These are phyloP conservation scores for Brienomyrus brachyistius DNA, from an alignment of 2,113 vertebrate species.

Conservation along the genomic window DNA sequence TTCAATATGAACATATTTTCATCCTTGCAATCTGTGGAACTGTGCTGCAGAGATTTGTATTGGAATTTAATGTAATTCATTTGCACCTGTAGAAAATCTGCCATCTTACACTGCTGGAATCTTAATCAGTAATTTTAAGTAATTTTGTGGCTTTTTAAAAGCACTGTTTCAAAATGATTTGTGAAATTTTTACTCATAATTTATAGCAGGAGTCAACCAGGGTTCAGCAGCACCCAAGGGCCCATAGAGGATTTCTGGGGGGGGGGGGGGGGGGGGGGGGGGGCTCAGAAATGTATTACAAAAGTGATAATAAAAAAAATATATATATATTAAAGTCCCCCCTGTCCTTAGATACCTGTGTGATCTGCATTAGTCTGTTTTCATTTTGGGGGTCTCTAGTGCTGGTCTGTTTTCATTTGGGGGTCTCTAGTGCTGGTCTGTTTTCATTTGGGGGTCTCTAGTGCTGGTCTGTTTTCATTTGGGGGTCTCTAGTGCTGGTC, in stretches of 20 bases:
- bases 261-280: too few species aligned
- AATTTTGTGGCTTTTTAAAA: not conserved
- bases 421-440: not conserved
- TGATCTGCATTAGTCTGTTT: not conserved
- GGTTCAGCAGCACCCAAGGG: not conserved
- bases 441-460: not conserved
- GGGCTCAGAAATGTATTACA: not conserved
- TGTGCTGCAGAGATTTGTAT: not conserved
- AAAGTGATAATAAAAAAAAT: not conserved
- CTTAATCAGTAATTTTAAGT: not conserved
- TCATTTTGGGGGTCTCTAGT: not conserved
- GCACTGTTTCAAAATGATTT: not conserved
- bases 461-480: not conserved
- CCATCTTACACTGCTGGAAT: not conserved
- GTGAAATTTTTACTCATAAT: not conserved
- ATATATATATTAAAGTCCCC: not conserved
- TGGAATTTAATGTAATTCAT: conserved; percentile 6
- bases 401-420: not conserved
- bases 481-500: too few species aligned
- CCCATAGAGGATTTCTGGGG: not conserved
- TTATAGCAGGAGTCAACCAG: not conserved
- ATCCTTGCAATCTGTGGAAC: conserved; percentile 1
- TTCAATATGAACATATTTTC: conserved; percentile 3
- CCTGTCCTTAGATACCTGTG: not conserved
- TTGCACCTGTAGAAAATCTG: not conserved